These are phyloP conservation scores for Aphaenogaster ashmeadi DNA, from an alignment of 1,140 invertebrate genomes.

Conservation along the genomic window DNA sequence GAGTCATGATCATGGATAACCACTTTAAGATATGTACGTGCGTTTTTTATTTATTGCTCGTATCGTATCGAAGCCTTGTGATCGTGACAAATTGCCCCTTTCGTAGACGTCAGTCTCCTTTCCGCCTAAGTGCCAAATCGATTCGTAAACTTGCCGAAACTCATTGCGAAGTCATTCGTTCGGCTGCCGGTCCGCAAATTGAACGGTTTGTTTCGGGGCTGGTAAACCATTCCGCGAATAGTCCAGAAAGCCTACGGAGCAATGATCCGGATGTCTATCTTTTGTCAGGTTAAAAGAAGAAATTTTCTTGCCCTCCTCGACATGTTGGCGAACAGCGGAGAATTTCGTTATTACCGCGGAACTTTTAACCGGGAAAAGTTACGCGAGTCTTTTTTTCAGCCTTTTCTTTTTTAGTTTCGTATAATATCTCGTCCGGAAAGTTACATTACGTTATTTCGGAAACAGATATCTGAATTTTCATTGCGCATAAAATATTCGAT, in stretches of 20 bases:
- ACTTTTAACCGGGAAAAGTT: slow-evolving; percentile 62
- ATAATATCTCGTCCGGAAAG: not conserved
- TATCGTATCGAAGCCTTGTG: slow-evolving; percentile 3
- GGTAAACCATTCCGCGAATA: not conserved
- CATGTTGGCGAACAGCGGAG: not conserved
- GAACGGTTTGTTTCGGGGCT: slow-evolving; percentile 80
- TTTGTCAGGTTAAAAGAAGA: slow-evolving; percentile 61
- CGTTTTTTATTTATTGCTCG: slow-evolving; percentile 9
- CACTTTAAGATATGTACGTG: not conserved
- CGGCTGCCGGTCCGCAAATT: slow-evolving; percentile 78
- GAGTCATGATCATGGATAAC: slow-evolving; percentile 14
- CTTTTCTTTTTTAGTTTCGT: slow-evolving; percentile 30
- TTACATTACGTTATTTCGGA: slow-evolving; percentile 27
- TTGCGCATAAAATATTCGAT: not conserved
- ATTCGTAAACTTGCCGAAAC: slow-evolving; percentile 73
- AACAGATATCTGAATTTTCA: slow-evolving; percentile 2
- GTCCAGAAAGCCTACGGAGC: slow-evolving; percentile 31
- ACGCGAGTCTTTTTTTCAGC: not conserved
- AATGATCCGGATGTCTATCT: slow-evolving; percentile 57
- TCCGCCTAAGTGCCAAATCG: slow-evolving; percentile 49
- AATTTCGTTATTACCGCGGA: slow-evolving; percentile 67
- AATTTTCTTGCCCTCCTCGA: slow-evolving; percentile 58
- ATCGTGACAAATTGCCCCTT: slow-evolving; percentile 64
- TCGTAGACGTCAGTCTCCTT: slow-evolving; percentile 24
- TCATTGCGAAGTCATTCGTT: slow-evolving; percentile 73